Evolutionary conservation across 2,113 vertebrate genomes (phyloP).

Genomic region (Cromileptes altivelis): DNA sequence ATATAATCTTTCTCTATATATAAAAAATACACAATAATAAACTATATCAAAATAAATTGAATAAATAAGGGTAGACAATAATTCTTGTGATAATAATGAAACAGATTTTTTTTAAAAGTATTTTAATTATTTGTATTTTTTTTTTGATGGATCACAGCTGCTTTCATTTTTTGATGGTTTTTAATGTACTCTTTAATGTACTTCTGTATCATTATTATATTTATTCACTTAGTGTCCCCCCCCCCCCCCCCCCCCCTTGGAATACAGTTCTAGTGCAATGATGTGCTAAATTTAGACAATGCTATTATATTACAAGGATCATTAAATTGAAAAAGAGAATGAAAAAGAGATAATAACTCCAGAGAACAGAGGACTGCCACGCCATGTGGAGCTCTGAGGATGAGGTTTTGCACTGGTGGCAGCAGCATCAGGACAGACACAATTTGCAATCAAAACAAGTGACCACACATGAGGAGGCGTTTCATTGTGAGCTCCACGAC

Average conservation of each 20-base stretch:
- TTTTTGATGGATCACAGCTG: neutral
- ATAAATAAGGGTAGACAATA: too few species aligned
- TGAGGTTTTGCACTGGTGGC: neutral
- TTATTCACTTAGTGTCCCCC: neutral
- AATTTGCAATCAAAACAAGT: constrained; percentile 17
- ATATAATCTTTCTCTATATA: too few species aligned
- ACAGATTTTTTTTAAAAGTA: too few species aligned
- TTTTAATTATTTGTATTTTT: neutral
- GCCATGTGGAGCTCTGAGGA: neutral
- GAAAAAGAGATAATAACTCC: neutral
- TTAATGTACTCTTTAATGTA: neutral
- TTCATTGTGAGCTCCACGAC: neutral
- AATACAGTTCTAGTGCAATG: too few species aligned
- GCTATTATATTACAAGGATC: too few species aligned
- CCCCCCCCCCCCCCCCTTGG: neutral
- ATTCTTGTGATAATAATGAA: too few species aligned
- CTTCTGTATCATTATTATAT: neutral
- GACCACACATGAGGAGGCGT: neutral
- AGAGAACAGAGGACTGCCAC: neutral
- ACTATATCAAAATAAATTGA: too few species aligned
- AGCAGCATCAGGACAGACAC: constrained; percentile 1
- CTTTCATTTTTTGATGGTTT: neutral
- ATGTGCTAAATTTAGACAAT: neutral
- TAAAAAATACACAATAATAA: too few species aligned
- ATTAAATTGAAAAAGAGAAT: neutral